Base-by-base conservation (phyloP, 2,888 invertebrate species). In the Isotomurus palustris region DNA sequence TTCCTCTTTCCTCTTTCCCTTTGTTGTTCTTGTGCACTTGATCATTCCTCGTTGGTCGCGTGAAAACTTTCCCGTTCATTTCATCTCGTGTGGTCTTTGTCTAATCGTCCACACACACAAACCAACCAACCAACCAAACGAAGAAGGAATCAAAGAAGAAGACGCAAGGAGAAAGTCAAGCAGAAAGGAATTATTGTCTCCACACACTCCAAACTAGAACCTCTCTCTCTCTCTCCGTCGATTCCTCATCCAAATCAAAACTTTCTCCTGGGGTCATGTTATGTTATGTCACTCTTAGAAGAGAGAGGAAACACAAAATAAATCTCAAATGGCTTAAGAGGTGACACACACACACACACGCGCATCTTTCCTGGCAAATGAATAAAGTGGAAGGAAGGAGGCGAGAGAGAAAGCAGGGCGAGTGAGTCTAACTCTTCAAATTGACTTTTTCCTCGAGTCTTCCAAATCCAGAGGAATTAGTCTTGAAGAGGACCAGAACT, bases 391-490 rank as follows among this genome's bases (percentile, higher is more conserved):
- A 38, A 5, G 38, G n/a, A 14, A 38, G 38, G 19, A 14, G 19
- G 8, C 8, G 38, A 14, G 17, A 17, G n/a, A 19, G 38, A 14
- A 5, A 10, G 32, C 14, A 10, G 32, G 32, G 14, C 14, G 32
- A 10, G 8, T 14, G 32, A 38, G n/a, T 40, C 41, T 41, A 54
- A 59, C 50, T 50, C 43, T 35, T 49, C 55, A 55, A 59, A 59
- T 59, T 59, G 59, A 54, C 59, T 59, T 59, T 54, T 51, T 43
- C n/a, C n/a, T n/a, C n/a, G n/a, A n/a, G n/a, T n/a, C n/a, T n/a
- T n/a, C 17, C 29, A 47, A 48, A 48, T 40, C 40, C 55, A 48
- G 40, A 40, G 51, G 25, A 51, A 40, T 10, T 25, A 38, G 38
- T 21, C 22, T 4, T 24, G 8, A 27, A 43, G 41, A 32, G 43